Evolutionary conservation across 2,888 invertebrate genomes (phyloP).

Genomic region (Phania funesta): DNA sequence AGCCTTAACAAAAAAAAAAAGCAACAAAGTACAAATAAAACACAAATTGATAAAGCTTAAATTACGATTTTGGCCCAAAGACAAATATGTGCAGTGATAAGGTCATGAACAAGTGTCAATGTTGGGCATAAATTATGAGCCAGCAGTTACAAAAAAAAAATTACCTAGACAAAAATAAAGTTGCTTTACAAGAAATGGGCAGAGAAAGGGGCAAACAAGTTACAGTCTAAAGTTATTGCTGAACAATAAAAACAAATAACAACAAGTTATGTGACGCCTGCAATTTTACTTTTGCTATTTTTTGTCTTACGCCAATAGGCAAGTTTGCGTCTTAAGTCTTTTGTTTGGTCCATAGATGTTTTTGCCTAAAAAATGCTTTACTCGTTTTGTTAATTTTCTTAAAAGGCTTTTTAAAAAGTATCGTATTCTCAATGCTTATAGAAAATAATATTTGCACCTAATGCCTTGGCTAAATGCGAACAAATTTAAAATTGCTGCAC

Average conservation of each 20-base stretch:
- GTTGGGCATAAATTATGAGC: slow-evolving; percentile 61
- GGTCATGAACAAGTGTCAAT: slow-evolving; percentile 69
- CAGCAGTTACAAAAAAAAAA: slow-evolving; percentile 28
- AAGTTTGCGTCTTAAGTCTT: slow-evolving; percentile 46
- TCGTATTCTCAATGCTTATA: too few species aligned
- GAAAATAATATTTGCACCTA: too few species aligned
- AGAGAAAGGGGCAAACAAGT: not conserved
- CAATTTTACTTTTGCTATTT: not conserved
- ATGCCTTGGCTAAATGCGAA: too few species aligned
- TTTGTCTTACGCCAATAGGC: slow-evolving; percentile 23
- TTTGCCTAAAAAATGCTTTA: not conserved
- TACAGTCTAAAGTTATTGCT: not conserved
- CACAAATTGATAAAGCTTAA: slow-evolving; percentile 43
- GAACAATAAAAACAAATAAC: not conserved
- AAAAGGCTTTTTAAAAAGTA: too few species aligned
- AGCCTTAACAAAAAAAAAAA: not conserved
- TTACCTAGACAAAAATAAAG: slow-evolving; percentile 45
- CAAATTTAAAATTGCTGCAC: too few species aligned
- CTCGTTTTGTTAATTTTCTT: not conserved
- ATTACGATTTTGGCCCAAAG: slow-evolving; percentile 64
- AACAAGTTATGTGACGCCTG: not conserved
- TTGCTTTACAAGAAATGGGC: slow-evolving; percentile 46
- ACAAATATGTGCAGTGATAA: slow-evolving; percentile 58
- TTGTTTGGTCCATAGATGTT: not conserved
- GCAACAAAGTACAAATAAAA: too few species aligned